phyloP scores from a whole-genome alignment of 2,888 invertebrate species.

The Loripinus fragilis region DNA sequence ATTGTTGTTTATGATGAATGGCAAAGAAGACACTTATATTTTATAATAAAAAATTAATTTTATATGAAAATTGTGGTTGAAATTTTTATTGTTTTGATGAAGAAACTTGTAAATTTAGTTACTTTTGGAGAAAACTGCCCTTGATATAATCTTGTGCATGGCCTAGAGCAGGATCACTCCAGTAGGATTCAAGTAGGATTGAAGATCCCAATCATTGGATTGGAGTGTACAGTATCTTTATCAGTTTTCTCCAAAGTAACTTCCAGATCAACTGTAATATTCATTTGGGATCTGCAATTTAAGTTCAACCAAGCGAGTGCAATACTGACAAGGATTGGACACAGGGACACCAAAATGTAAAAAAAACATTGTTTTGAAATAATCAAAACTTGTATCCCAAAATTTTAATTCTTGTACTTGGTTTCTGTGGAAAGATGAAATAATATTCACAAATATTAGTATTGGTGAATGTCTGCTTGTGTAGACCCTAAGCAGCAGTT shows the following conservation, averaged over 20 bases:
- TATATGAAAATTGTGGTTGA: constrained; percentile 15
- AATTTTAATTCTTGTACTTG: too few species aligned
- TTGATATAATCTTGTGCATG: too few species aligned
- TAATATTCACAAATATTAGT: background rate
- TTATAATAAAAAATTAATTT: constrained; percentile 12
- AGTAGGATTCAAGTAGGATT: too few species aligned
- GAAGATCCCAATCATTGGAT: too few species aligned
- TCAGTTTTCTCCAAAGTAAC: too few species aligned
- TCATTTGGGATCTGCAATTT: background rate
- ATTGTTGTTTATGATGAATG: constrained; percentile 15
- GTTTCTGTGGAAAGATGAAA: too few species aligned
- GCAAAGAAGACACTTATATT: constrained; percentile 13
- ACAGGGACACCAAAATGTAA: too few species aligned
- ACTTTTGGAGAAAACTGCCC: too few species aligned
- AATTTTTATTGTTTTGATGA: constrained; percentile 8
- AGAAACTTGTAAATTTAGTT: background rate
- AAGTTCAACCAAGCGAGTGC: constrained; percentile 6
- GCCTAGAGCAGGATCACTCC: too few species aligned
- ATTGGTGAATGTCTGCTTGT: background rate
- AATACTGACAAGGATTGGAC: background rate
- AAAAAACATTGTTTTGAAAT: too few species aligned
- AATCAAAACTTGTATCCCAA: too few species aligned
- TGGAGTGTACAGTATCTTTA: too few species aligned
- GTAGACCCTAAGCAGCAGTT: background rate
- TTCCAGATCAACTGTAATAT: background rate